Evolutionary conservation across 1,140 invertebrate genomes (phyloP), one percentile per base, ranked within the genome.

Genomic region (Augochlora pura): DNA sequence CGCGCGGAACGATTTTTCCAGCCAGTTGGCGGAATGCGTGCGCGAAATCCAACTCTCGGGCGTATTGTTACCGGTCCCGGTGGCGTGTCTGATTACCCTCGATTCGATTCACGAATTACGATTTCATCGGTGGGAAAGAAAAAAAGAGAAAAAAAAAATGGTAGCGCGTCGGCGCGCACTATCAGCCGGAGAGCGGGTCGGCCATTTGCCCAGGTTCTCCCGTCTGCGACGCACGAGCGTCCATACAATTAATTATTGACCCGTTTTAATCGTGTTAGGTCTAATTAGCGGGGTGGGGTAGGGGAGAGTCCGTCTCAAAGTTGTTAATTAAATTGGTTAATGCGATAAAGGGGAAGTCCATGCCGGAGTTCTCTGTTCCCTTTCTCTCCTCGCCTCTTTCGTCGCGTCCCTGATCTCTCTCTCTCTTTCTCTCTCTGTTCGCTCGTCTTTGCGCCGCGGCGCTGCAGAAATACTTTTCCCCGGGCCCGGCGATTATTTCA

Each of bases 301-400:
- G 76, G 68, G 68, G 62, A 60, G 49, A 68, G 81, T 66, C 85
- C 81, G 83, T 88, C 87, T 86, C 80, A 82, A 81, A 88, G 80
- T 88, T 88, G 88, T 88, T 88, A 88, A 88, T 88, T 88, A 83
- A 88, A 88, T 88, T 88, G 82, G 85, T 88, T 87, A 88, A 88
- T 87, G 77, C 87, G 87, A 86, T 86, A 86, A 86, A 86, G 85
- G 71, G 83, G 84, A 52, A 86, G 84, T 86, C 72, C 81, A 83
- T 52, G 59, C 39, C 65, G 69, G 80, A 79, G 81, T 86, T 86
- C 81, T 52, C 21, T 39, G 68, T 57, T 84, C 86, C 80, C 66
- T 84, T 60, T 85, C 77, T 78, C 77, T 63, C 60, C 77, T 54
- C 68, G 62, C 62, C 52, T 75, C 54, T 81, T 63, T 81, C 68